Evolutionary conservation across 2,113 vertebrate genomes (phyloP).

Genomic region (Salvelinus fontinalis): DNA sequence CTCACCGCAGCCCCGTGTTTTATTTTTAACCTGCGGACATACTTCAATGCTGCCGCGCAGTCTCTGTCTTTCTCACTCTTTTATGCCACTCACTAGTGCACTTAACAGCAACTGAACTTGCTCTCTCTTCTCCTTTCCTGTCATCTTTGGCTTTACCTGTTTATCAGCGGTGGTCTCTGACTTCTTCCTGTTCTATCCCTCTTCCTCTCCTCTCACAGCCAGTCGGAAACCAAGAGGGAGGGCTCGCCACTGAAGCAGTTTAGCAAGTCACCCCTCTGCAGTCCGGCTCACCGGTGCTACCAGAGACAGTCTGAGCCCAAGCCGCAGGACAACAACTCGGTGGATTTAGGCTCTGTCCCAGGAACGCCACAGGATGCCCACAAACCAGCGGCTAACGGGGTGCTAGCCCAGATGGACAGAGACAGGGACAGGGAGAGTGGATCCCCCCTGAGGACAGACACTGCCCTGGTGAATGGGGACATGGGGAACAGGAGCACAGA

Average conservation of each 20-base stretch:
- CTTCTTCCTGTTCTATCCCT: constrained; percentile 38
- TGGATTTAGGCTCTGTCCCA: constrained; percentile 12
- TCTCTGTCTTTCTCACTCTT: neutral
- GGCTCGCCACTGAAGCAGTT: constrained; percentile 55
- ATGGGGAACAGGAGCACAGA: constrained; percentile 40
- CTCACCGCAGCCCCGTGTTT: constrained; percentile 45
- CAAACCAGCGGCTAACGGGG: constrained; percentile 59
- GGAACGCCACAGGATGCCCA: constrained; percentile 49
- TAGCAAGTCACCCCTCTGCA: constrained; percentile 60
- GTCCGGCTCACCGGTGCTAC: constrained; percentile 51
- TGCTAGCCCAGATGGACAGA: constrained; percentile 64
- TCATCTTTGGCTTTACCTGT: neutral
- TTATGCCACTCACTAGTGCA: neutral
- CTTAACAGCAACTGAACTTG: neutral
- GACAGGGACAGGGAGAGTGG: constrained; percentile 30
- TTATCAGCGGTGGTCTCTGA: constrained; percentile 11
- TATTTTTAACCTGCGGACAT: constrained; percentile 67
- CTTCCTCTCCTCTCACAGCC: constrained; percentile 52
- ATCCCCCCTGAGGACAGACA: constrained; percentile 25
- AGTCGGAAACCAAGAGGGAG: constrained; percentile 63
- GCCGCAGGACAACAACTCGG: constrained; percentile 28
- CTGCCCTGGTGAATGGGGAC: constrained; percentile 69
- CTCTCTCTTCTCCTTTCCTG: constrained; percentile 5
- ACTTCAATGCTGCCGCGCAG: constrained; percentile 8
- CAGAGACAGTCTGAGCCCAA: constrained; percentile 41